These are phyloP conservation scores for Synergus gifuensis DNA, from an alignment of 2,888 invertebrate species.

Conservation along the genomic window DNA sequence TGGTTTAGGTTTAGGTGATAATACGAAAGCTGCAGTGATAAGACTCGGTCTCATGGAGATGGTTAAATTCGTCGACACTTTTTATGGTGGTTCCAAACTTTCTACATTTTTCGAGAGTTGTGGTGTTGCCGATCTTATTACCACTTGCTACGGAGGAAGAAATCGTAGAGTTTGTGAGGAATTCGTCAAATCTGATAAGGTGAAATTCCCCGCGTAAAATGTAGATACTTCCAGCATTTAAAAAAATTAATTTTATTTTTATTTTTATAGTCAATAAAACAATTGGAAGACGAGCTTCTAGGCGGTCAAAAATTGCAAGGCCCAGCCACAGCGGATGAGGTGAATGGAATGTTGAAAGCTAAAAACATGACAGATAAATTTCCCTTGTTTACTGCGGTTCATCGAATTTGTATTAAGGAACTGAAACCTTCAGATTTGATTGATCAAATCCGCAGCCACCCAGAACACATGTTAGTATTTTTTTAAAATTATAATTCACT, in stretches of 20 bases:
- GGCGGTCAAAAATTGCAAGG: slow-evolving; percentile 99
- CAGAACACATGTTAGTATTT: slow-evolving; percentile 94
- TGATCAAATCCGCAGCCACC: slow-evolving; percentile 95
- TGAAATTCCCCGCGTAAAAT: slow-evolving; percentile 46
- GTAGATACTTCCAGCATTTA: not conserved
- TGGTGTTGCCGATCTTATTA: slow-evolving; percentile 85
- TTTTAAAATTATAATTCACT: not conserved
- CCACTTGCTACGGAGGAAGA: slow-evolving; percentile 85
- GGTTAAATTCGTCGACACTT: slow-evolving; percentile 82
- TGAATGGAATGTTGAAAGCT: slow-evolving; percentile 94
- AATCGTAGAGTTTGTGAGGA: slow-evolving; percentile 83
- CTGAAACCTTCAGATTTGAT: slow-evolving; percentile 90
- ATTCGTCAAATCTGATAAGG: slow-evolving; percentile 81
- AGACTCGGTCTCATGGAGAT: slow-evolving; percentile 85
- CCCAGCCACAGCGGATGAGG: slow-evolving; percentile 97
- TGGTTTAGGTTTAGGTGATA: slow-evolving; percentile 83
- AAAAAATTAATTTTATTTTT: slow-evolving; percentile 28
- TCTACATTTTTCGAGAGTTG: slow-evolving; percentile 85
- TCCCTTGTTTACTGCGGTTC: slow-evolving; percentile 97
- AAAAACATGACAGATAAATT: slow-evolving; percentile 94
- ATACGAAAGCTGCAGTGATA: slow-evolving; percentile 86
- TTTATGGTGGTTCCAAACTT: slow-evolving; percentile 80
- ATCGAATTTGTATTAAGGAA: slow-evolving; percentile 93
- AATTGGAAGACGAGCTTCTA: slow-evolving; percentile 95
- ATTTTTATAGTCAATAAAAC: slow-evolving; percentile 84